A percentile compares a stretch with the other conserved stretches of the same genome.
Conservation (phyloP, 2,113 vertebrate species). For the Ginglymostoma cirratum region DNA sequence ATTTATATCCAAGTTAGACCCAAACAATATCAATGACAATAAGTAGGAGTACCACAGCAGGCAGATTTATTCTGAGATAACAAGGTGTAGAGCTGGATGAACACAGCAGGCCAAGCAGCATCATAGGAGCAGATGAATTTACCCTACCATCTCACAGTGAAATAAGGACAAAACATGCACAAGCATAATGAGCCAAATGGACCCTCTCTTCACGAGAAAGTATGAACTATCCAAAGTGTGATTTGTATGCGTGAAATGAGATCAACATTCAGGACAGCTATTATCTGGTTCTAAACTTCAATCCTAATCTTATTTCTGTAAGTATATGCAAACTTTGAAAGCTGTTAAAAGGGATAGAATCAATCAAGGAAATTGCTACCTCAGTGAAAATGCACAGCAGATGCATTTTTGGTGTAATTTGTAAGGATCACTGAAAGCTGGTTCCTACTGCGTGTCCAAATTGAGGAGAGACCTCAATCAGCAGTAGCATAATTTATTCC, state of each 20-base stretch:
- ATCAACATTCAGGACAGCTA: neutral
- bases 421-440: no score
- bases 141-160: neutral
- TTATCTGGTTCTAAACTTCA: neutral
- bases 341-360: neutral
- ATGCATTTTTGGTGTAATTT: neutral
- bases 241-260: neutral
- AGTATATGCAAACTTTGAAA: neutral
- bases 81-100: no score
- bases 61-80: neutral
- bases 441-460: neutral
- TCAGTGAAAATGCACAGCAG: neutral
- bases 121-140: no score
- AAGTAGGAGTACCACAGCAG: neutral
- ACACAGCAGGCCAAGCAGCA: no score
- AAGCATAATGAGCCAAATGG: neutral
- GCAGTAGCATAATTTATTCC: neutral
- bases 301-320: neutral
- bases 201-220: neutral
- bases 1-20: neutral
- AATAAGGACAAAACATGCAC: neutral
- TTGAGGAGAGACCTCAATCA: neutral
- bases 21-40: neutral
- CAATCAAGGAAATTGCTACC: constrained; percentile 7
- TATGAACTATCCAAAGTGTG: neutral